Base-by-base conservation (phyloP, 37 sponge, comb jelly and placozoan genomes). In the Axinella damicornis region DNA sequence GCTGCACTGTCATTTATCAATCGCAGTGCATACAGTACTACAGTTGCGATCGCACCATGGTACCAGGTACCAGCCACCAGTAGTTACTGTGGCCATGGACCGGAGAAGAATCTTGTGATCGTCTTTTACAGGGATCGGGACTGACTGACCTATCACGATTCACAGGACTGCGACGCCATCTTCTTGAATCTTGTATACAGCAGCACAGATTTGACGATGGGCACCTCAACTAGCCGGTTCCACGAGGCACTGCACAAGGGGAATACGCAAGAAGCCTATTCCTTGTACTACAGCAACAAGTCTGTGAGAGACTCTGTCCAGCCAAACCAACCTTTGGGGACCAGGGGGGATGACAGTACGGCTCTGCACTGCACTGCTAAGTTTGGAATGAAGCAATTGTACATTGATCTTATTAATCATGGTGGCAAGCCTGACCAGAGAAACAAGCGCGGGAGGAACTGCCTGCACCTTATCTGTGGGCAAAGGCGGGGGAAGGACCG, bases 381-480 rank as follows among this genome's bases (percentile, higher is more conserved):
- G 25, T 61, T 68, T 35, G 88, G 76, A 1, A 71, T 86, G 66
- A 27, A 78, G 4, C 17, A 53, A 22, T 21, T 94, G 46, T 87
- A 86, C 71, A 30, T 25, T 11, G 80, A 87, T 13, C 79, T 89
- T 5, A 6, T 87, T 0, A 67, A 27, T 25, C 31, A 27, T 0
- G 46, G 72, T 0, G 82, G 62, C 0, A 81, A 57, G 41, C 84
- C 84, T 5, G 76, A 83, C 64, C 28, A 68, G 34, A 77, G 40
- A 64, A 90, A 94, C 54, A 21, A 38, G 19, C 53, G 30, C 17
- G 57, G 68, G 16, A 69, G 65, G 73, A 90, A 85, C 63, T 64
- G 87, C 55, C 52, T 94, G 0, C 94, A 94, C 70, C 62, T 90
- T 32, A 38, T 90, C 28, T 94, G 94, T 64, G 6, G 41, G 77